phyloP scores from a whole-genome alignment of 2,888 invertebrate species.

The Epirrhoe tristata region DNA sequence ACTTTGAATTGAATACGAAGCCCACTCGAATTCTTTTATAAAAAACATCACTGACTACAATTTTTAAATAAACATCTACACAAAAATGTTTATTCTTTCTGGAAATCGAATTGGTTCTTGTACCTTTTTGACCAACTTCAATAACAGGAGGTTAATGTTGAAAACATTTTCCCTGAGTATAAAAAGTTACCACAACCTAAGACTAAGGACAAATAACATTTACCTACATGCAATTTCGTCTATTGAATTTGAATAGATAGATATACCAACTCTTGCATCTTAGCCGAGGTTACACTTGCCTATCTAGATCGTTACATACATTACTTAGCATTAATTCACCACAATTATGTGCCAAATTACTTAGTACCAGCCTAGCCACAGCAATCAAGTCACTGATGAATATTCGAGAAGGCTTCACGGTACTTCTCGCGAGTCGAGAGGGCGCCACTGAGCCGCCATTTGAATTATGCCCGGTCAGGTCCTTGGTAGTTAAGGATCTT shows the following conservation, averaged over 20 bases:
- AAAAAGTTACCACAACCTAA: no score
- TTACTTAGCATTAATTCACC: conserved; percentile 13
- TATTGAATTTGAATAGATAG: no score
- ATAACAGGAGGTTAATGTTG: no score
- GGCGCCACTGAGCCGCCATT: conserved; percentile 65
- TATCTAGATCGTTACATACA: neutral
- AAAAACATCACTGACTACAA: neutral
- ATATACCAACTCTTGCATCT: no score
- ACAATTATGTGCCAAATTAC: conserved; percentile 22
- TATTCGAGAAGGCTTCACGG: conserved; percentile 72
- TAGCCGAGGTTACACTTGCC: no score
- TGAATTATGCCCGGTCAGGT: conserved; percentile 74
- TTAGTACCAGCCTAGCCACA: conserved; percentile 39
- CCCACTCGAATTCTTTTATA: neutral
- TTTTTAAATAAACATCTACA: neutral
- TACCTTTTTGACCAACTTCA: no score
- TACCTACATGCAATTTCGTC: no score
- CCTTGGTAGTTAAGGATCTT: conserved; percentile 26
- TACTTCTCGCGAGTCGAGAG: conserved; percentile 54
- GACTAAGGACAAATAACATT: no score
- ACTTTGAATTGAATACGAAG: conserved; percentile 7
- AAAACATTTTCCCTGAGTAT: no score
- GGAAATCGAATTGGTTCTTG: no score
- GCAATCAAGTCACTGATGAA: conserved; percentile 75
- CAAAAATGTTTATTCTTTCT: no score